Base-by-base conservation (phyloP, 1,140 invertebrate genomes). In the Ceratitis capitata region DNA sequence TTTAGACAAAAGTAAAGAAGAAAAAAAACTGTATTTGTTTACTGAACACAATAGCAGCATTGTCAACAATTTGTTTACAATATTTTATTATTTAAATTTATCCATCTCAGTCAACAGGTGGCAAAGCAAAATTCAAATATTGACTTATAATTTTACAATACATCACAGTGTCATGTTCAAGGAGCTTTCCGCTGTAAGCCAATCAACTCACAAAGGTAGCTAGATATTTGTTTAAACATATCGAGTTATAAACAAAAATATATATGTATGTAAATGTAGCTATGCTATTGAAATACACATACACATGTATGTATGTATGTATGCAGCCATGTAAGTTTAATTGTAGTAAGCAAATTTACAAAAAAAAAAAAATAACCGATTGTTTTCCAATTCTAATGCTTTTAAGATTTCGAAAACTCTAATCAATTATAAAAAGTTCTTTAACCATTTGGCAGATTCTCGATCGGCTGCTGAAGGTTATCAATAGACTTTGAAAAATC, bases 81-180 rank as follows among this genome's bases (percentile, higher is more conserved):
- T 2, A 10, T 32, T 64, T 1, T 16, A 29, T 64, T 64, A 32
- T 64, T 64, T 64, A 64, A 4, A 6, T 32, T 29, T n/a, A n/a
- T 32, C 9, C 12, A 29, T 2, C 23, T 64, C 32, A 29, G 58
- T 10, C 19, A 6, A 78, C 32, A 45, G 19, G 39, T 45, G 39
- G n/a, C 9, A 12, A 45, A 45, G 12, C 7, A n/a, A 23, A 47
- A 39, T 39, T 42, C 69, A 45, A 47, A 45, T 45, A 78, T 78
- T 78, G 16, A 26, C 5, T 32, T 35, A 69, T 39, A 9, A 42
- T 6, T 39, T 69, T 39, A 39, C 64, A n/a, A 39, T 78, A 78
- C 69, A 45, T 47, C 39, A 45, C 69, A 42, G 69, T 78, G 69
- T 78, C 69, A 78, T 78, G 69, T 78, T 23, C 69, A 78, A 78